Conservation (phyloP, 1,140 invertebrate genomes). For the Odontomachus brunneus region DNA sequence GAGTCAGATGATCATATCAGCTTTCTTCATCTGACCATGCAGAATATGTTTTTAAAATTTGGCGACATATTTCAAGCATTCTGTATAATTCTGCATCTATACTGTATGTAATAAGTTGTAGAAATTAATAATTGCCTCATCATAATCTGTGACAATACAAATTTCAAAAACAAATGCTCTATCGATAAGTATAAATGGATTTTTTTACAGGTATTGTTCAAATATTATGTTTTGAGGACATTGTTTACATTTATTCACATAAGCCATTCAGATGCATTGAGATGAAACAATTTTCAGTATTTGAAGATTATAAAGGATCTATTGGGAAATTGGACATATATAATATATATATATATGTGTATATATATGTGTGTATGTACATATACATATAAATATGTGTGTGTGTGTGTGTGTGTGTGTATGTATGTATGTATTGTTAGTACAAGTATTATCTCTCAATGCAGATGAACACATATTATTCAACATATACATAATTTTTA, state of each 20-base stretch:
- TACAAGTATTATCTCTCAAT: neutral
- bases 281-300: neutral
- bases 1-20: too few species aligned
- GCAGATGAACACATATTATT: neutral
- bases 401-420: too few species aligned
- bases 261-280: conserved; percentile 3
- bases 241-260: neutral
- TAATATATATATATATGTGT: too few species aligned
- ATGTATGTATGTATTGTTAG: conserved; percentile 20
- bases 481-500: conserved; percentile 29
- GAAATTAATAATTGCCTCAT: conserved; percentile 35
- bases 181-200: conserved; percentile 11
- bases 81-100: neutral
- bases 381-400: too few species aligned
- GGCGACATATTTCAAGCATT: neutral
- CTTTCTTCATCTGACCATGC: too few species aligned
- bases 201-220: neutral
- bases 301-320: conserved; percentile 5
- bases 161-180: neutral
- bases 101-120: conserved; percentile 21
- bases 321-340: neutral
- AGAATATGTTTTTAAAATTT: neutral
- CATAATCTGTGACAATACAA: conserved; percentile 32
- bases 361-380: too few species aligned
- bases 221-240: neutral